Percentiles rank a stretch among this genome's conserved stretches.
Evolutionary conservation across 2,888 invertebrate species (phyloP).

Genomic region (Pammene aurita): DNA sequence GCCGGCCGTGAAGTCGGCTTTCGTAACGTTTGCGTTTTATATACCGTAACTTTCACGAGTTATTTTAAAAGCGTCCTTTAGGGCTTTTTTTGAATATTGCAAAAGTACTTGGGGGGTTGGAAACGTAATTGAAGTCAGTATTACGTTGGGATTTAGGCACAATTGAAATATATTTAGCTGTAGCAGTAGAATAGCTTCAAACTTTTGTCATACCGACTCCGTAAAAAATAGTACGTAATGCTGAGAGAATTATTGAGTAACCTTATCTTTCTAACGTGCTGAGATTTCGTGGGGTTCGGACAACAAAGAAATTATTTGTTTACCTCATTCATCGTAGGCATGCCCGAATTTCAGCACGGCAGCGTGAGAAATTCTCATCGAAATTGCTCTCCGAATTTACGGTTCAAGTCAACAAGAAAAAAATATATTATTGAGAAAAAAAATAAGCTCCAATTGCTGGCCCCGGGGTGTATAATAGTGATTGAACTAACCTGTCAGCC

Average conservation of each 20-base stretch:
- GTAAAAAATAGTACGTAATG: not conserved
- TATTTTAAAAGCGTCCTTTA: conserved; percentile 41
- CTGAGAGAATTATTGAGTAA: not conserved
- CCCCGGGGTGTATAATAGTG: conserved; percentile 77
- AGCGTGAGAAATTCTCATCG: conserved; percentile 72
- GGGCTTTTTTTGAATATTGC: conserved; percentile 8
- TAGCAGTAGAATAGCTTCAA: not conserved
- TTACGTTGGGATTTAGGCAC: conserved; percentile 15
- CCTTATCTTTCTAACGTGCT: not conserved
- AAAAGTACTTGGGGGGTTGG: conserved; percentile 2
- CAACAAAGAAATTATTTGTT: conserved; percentile 16
- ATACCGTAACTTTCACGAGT: conserved; percentile 48
- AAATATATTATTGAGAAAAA: conserved; percentile 70
- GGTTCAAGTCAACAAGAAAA: conserved; percentile 50
- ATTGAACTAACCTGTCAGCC: conserved; percentile 83
- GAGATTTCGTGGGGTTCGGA: conserved; percentile 17
- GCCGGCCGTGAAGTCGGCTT: conserved; percentile 69
- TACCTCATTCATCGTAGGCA: conserved; percentile 3
- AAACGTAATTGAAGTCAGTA: conserved; percentile 8
- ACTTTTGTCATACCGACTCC: not conserved
- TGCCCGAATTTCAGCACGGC: conserved; percentile 43
- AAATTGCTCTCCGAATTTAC: conserved; percentile 63
- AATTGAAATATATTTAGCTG: not conserved
- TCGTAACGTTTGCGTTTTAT: conserved; percentile 59
- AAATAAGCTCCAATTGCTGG: conserved; percentile 73